phyloP scores from a whole-genome alignment of 2,888 invertebrate genomes.

The Cabera pusaria region DNA sequence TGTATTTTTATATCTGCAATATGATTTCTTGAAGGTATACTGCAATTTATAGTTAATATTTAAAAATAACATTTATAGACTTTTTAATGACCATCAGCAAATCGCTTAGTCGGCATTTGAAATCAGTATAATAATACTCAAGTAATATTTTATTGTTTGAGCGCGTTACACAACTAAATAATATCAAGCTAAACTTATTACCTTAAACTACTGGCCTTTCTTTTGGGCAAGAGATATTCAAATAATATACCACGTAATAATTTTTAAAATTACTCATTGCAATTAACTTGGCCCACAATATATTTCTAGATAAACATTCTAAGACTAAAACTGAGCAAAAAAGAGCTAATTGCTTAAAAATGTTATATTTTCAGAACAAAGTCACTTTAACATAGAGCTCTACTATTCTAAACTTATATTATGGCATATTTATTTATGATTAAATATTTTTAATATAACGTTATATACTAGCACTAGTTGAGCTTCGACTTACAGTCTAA shows the following conservation, averaged over 20 bases:
- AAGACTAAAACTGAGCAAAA: constrained; percentile 29
- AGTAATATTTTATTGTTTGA: too few species aligned
- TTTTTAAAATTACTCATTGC: neutral
- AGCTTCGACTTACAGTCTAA: constrained; percentile 50
- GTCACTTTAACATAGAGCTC: too few species aligned
- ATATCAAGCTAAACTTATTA: constrained; percentile 34
- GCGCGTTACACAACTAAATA: too few species aligned
- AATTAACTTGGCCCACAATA: constrained; percentile 15
- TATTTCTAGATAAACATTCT: constrained; percentile 2
- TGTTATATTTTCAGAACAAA: constrained; percentile 4
- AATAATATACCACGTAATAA: too few species aligned
- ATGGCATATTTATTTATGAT: constrained; percentile 50
- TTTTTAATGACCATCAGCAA: too few species aligned
- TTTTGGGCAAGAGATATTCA: constrained; percentile 23
- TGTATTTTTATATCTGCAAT: too few species aligned
- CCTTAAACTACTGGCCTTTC: constrained; percentile 39
- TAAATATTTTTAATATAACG: constrained; percentile 17
- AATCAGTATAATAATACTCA: constrained; percentile 6
- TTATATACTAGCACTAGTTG: constrained; percentile 45
- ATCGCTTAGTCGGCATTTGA: too few species aligned
- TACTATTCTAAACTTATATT: constrained; percentile 42
- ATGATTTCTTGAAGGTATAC: too few species aligned
- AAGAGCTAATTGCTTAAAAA: constrained; percentile 24
- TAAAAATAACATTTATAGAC: too few species aligned
- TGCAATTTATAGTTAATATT: too few species aligned